Evolutionary conservation across 2,113 vertebrate genomes (phyloP).

Genomic region (Upupa epops): DNA sequence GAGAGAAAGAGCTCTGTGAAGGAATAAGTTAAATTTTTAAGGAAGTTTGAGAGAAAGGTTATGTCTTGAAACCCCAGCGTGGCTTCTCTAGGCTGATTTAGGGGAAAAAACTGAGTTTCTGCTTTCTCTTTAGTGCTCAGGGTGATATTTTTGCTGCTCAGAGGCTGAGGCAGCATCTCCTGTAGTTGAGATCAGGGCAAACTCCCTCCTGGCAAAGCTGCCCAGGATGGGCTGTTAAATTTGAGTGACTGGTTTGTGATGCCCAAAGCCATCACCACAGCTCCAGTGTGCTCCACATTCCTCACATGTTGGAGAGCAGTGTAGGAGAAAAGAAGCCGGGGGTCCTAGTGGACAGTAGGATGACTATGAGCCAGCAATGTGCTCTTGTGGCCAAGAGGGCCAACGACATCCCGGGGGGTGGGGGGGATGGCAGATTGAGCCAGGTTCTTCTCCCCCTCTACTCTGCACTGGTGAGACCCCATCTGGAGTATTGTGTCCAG

Average conservation of each 20-base stretch:
- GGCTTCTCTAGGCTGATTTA: conserved; percentile 16
- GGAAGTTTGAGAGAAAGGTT: conserved; percentile 65
- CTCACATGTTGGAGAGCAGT: no score
- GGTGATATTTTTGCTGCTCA: neutral
- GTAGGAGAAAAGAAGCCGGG: no score
- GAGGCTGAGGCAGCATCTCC: neutral
- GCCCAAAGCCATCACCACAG: neutral
- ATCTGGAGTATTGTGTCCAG: no score
- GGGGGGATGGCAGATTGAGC: no score
- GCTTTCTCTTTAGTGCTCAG: neutral
- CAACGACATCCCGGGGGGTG: no score
- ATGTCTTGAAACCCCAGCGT: conserved; percentile 35
- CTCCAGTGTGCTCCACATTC: neutral
- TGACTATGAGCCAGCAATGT: no score
- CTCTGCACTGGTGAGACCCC: no score
- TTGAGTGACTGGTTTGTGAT: neutral
- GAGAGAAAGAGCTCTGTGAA: neutral
- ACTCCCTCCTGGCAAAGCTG: neutral
- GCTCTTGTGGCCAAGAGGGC: no score
- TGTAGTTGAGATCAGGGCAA: neutral
- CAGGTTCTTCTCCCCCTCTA: no score
- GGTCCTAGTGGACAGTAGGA: no score
- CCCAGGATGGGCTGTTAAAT: neutral
- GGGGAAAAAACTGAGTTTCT: conserved; percentile 50
- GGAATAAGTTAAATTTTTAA: conserved; percentile 25